Conservation (phyloP, 1,140 invertebrate species). For the Cherax quadricarinatus region DNA sequence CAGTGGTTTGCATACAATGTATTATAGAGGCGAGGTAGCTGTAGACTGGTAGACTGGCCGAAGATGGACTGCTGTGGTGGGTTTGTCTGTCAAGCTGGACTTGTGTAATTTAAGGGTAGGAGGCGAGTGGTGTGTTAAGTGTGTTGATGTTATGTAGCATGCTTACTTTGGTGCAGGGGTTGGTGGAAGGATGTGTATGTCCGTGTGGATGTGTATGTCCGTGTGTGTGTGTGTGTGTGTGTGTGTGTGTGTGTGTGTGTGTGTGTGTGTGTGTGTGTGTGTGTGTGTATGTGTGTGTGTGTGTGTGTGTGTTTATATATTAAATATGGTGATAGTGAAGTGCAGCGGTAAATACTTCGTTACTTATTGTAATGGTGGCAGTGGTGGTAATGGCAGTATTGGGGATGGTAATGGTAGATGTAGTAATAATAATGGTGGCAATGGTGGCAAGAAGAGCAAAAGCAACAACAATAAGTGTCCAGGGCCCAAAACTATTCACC, state of each 20-base stretch:
- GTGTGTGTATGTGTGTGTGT: no score
- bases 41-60: background rate
- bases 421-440: no score
- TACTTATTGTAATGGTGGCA: no score
- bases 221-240: background rate
- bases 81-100: background rate
- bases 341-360: no score
- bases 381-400: no score
- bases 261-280: conserved; percentile 8
- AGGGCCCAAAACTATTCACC: no score
- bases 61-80: background rate
- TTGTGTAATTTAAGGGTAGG: background rate
- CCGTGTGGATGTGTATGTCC: background rate
- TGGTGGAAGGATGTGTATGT: background rate
- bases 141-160: background rate
- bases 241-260: background rate
- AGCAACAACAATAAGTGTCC: no score
- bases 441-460: no score
- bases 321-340: no score
- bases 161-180: background rate
- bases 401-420: no score
- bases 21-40: no score
- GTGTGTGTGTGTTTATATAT: no score
- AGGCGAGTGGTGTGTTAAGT: background rate
- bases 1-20: background rate